Evolutionary conservation across 2,797 vertebrate species (phyloP).

Genomic region (Peromyscus eremicus): DNA sequence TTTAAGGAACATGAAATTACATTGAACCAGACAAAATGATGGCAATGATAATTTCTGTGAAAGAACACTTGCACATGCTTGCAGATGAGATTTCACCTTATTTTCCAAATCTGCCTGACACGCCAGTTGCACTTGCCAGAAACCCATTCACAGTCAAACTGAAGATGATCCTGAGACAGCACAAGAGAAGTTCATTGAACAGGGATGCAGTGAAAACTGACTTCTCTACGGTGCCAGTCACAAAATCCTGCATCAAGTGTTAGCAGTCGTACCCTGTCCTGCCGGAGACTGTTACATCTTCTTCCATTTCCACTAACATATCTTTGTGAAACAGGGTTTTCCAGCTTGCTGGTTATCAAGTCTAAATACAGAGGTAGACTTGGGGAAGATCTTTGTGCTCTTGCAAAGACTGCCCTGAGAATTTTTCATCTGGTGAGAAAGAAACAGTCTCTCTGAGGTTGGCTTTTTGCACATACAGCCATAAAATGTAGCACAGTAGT

Average conservation of each 20-base stretch:
- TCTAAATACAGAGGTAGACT: neutral
- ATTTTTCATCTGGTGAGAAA: neutral
- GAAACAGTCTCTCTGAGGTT: neutral
- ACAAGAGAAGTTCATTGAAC: neutral
- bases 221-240: neutral
- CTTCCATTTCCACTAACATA: neutral
- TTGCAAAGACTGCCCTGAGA: too few relatives aligned
- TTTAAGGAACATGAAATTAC: neutral
- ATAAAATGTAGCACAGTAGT: neutral
- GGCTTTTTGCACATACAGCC: too few relatives aligned
- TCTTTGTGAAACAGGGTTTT: neutral
- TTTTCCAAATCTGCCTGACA: neutral
- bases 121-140: neutral
- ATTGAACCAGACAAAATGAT: neutral
- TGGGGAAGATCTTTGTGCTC: too few relatives aligned
- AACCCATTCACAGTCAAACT: neutral
- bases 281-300: neutral
- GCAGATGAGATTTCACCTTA: neutral
- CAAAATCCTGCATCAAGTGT: neutral
- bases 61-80: neutral
- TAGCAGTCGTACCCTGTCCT: neutral
- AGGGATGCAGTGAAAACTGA: neutral
- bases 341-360: neutral
- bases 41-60: neutral
- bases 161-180: neutral